These are phyloP conservation scores for Cantharis nigra DNA, from an alignment of 2,888 invertebrate species.

Conservation along the genomic window DNA sequence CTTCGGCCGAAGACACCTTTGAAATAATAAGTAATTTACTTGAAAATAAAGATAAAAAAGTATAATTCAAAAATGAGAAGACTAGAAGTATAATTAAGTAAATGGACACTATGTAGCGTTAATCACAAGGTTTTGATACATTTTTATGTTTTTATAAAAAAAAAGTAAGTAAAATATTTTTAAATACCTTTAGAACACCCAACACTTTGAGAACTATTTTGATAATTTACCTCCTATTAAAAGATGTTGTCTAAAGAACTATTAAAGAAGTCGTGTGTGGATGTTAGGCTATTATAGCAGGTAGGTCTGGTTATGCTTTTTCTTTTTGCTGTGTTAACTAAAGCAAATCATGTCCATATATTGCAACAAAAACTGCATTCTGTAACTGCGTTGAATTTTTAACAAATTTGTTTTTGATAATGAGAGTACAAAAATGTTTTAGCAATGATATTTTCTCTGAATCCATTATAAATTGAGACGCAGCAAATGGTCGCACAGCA, in stretches of 20 bases:
- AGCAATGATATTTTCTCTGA: conserved; percentile 28
- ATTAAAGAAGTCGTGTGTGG: conserved; percentile 26
- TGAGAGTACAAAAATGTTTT: conserved; percentile 25
- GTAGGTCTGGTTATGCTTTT: conserved; percentile 21
- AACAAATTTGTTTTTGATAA: conserved; percentile 28
- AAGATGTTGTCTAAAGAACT: conserved; percentile 13
- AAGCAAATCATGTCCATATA: conserved; percentile 21
- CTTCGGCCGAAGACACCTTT: no score
- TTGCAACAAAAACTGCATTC: conserved; percentile 26
- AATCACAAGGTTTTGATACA: background rate
- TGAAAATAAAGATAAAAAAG: background rate
- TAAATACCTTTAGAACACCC: background rate
- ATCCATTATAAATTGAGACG: conserved; percentile 29
- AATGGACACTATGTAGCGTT: background rate
- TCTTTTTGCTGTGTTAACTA: conserved; percentile 13
- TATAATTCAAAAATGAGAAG: background rate
- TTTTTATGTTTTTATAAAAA: background rate
- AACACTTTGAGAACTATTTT: conserved; percentile 13
- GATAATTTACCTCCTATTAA: conserved; percentile 18
- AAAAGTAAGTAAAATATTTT: background rate
- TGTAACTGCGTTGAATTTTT: conserved; percentile 22
- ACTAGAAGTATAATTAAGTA: background rate
- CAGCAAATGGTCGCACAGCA: conserved; percentile 28
- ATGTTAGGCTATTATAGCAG: conserved; percentile 26
- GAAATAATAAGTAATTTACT: background rate